Evolutionary conservation across 2,797 vertebrate species (phyloP).

Genomic region (Protonibea diacanthus): DNA sequence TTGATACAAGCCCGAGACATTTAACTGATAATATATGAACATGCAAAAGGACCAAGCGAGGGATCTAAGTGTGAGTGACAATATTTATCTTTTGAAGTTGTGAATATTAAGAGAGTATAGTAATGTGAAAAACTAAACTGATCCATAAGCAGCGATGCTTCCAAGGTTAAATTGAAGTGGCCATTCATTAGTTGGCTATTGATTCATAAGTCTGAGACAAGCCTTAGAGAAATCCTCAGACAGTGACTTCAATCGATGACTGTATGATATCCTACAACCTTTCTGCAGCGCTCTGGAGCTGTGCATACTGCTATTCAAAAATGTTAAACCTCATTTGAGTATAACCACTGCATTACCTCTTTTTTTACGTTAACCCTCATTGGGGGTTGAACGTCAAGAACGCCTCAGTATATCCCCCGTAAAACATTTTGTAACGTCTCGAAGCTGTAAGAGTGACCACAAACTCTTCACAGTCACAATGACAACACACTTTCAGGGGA

Average conservation of each 20-base stretch:
- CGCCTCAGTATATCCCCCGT: constrained; percentile 2
- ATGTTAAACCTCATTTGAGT: constrained; percentile 46
- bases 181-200: constrained; percentile 37
- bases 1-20: constrained; percentile 46
- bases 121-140: constrained; percentile 66
- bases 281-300: constrained; percentile 45
- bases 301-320: constrained; percentile 33
- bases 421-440: constrained; percentile 21
- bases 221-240: constrained; percentile 48
- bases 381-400: constrained; percentile 20
- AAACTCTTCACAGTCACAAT: constrained; percentile 56
- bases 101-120: constrained; percentile 61
- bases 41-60: constrained; percentile 82
- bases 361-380: constrained; percentile 23
- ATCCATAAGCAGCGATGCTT: constrained; percentile 46
- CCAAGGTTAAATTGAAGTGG: constrained; percentile 54
- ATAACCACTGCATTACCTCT: constrained; percentile 61
- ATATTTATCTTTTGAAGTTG: constrained; percentile 74
- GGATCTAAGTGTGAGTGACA: constrained; percentile 63
- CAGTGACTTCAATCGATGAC: constrained; percentile 1
- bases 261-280: constrained; percentile 12
- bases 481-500: constrained; percentile 60
- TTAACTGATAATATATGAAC: constrained; percentile 65
- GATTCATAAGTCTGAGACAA: constrained; percentile 28
- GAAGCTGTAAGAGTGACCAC: constrained; percentile 10